phyloP scores from a whole-genome alignment of 2,888 invertebrate species.

The Apodemia duryi region DNA sequence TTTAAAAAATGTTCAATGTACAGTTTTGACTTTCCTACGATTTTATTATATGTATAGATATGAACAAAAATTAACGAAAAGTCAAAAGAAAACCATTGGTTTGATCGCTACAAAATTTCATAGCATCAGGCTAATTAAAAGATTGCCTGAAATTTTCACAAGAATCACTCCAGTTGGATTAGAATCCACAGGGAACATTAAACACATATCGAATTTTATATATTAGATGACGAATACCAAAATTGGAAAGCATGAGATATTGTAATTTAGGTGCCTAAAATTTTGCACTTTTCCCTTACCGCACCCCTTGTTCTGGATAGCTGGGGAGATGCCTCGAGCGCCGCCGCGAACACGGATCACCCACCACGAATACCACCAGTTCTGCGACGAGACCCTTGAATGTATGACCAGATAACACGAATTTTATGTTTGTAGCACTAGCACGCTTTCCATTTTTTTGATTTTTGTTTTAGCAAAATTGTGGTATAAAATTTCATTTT shows the following conservation, averaged over 20 bases:
- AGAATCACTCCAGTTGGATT: too few species aligned
- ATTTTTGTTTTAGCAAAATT: not conserved
- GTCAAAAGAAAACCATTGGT: too few species aligned
- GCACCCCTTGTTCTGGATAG: constrained; percentile 27
- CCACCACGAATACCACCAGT: constrained; percentile 88
- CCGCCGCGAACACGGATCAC: constrained; percentile 79
- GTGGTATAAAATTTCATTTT: not conserved
- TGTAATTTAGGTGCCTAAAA: constrained; percentile 18
- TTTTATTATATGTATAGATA: too few species aligned
- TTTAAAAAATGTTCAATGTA: too few species aligned
- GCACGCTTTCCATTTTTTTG: constrained; percentile 6
- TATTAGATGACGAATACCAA: too few species aligned
- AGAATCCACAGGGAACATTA: too few species aligned
- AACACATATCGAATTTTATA: too few species aligned
- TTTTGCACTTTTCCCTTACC: constrained; percentile 40
- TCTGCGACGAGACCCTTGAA: constrained; percentile 89
- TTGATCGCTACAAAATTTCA: too few species aligned
- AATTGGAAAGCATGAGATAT: not conserved
- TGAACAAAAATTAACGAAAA: too few species aligned
- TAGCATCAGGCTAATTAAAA: too few species aligned
- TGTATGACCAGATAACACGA: constrained; percentile 70
- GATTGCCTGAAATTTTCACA: too few species aligned
- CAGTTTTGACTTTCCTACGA: too few species aligned
- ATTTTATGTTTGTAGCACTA: constrained; percentile 3
- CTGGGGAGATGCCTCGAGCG: constrained; percentile 59